phyloP scores from a whole-genome alignment of 2,888 invertebrate species.

The Tuta absoluta region DNA sequence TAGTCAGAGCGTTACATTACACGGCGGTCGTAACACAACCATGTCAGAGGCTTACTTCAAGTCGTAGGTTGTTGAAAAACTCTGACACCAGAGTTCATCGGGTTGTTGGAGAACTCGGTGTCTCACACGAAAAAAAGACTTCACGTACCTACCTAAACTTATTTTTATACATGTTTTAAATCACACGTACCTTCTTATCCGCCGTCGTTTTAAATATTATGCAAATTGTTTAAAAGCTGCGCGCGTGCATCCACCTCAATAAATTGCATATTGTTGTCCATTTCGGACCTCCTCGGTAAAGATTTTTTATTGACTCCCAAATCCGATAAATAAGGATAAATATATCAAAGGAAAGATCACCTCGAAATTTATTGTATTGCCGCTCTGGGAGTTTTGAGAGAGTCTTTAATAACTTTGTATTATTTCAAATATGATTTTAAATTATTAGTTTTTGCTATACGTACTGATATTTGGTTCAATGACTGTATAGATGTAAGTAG shows the following conservation, averaged over 20 bases:
- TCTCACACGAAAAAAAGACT: no score
- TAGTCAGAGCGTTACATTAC: no score
- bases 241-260: constrained; percentile 21
- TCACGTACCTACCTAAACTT: no score
- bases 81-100: no score
- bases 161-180: constrained; percentile 1
- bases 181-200: background rate
- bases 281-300: constrained; percentile 17
- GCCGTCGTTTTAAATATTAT: constrained; percentile 27
- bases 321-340: constrained; percentile 19
- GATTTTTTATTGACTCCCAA: constrained; percentile 15
- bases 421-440: background rate
- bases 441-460: background rate
- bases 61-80: no score
- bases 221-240: constrained; percentile 28
- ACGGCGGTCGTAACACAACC: no score
- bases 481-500: no score
- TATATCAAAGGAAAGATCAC: constrained; percentile 7
- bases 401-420: background rate
- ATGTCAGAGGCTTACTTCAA: no score
- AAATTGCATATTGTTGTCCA: constrained; percentile 28
- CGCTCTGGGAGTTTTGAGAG: background rate
- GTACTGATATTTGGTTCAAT: no score
- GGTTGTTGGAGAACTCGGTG: no score
- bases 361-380: background rate